Percentiles rank a stretch among this genome's conserved stretches.
These are phyloP conservation scores for Diuraphis noxia DNA, from an alignment of 1,140 invertebrate genomes.

Conservation along the genomic window DNA sequence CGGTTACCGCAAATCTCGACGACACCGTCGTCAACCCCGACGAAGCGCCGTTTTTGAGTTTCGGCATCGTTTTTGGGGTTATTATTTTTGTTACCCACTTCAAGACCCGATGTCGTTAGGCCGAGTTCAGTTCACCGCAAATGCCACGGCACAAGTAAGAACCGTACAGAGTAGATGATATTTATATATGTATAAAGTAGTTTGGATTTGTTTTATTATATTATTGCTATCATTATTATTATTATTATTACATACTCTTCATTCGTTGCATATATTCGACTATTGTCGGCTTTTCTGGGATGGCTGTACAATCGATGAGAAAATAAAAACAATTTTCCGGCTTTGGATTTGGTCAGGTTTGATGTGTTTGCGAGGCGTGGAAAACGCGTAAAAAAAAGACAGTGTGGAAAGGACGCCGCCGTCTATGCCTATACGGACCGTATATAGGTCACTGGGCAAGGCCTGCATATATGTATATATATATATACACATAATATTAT, in stretches of 20 bases:
- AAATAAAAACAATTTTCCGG: not conserved
- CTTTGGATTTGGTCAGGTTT: not conserved
- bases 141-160: constrained; percentile 46
- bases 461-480: not conserved
- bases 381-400: not conserved
- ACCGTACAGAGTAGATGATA: not conserved
- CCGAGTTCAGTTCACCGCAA: not conserved
- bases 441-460: constrained; percentile 15
- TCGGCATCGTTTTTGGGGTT: not conserved
- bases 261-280: not conserved
- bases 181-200: not conserved
- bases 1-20: not conserved
- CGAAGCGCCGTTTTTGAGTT: not conserved
- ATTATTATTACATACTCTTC: too few relatives aligned
- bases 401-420: not conserved
- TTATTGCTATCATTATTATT: not conserved
- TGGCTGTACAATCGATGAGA: not conserved
- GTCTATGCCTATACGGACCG: not conserved
- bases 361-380: not conserved
- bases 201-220: not conserved
- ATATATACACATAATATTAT: not conserved
- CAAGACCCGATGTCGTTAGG: constrained; percentile 12
- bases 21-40: too few relatives aligned
- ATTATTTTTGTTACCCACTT: not conserved
- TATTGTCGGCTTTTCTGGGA: too few relatives aligned